A percentile compares a stretch with the other conserved stretches of the same genome.
phyloP scores from a whole-genome alignment of 2,797 vertebrate genomes.

The Acrossocheilus fasciatus region DNA sequence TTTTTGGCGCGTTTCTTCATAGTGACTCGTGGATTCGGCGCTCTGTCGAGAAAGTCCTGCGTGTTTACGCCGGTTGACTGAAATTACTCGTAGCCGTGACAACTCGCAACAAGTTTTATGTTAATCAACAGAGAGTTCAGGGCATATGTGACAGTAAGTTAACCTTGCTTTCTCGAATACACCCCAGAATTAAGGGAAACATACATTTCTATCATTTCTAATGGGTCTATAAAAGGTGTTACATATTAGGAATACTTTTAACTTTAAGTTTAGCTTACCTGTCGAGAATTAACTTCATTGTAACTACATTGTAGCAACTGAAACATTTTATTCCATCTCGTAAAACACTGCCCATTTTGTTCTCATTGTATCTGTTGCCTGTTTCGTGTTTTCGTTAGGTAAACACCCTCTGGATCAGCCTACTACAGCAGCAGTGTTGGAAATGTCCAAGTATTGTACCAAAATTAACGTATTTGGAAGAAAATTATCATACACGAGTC shows the following conservation, averaged over 20 bases:
- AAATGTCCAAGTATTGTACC: too few relatives aligned
- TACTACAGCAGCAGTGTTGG: too few relatives aligned
- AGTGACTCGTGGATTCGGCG: not conserved
- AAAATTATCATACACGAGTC: too few relatives aligned
- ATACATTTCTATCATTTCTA: too few relatives aligned
- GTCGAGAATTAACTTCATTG: too few relatives aligned
- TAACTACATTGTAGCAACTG: too few relatives aligned
- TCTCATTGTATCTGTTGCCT: not conserved
- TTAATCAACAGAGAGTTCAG: not conserved
- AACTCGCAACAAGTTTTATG: not conserved
- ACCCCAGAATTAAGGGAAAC: not conserved
- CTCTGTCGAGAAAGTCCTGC: not conserved
- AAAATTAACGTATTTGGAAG: too few relatives aligned
- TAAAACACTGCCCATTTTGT: not conserved
- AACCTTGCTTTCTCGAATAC: not conserved
- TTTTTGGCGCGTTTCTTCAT: too few relatives aligned
- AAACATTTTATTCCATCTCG: not conserved
- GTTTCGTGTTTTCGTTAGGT: not conserved
- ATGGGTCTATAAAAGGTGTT: too few relatives aligned
- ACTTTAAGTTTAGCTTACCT: too few relatives aligned
- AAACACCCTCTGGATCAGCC: not conserved
- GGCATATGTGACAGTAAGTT: too few relatives aligned
- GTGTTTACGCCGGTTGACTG: not conserved
- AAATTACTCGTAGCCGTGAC: not conserved
- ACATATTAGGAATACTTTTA: too few relatives aligned